A percentile compares a stretch with the other conserved stretches of the same genome.
Evolutionary conservation across 2,888 invertebrate species (phyloP).

Genomic region (Blomia tropicalis): DNA sequence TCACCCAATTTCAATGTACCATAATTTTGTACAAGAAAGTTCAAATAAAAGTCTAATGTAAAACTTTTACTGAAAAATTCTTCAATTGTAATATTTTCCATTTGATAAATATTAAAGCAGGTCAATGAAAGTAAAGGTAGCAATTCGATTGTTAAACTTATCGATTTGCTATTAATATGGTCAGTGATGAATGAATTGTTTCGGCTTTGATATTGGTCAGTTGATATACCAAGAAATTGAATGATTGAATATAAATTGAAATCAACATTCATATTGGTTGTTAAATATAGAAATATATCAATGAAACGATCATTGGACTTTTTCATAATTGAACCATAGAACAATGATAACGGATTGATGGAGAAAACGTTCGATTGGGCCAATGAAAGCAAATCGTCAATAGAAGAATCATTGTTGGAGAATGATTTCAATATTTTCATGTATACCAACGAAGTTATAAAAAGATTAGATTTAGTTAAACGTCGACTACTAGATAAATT

Average conservation of each 20-base stretch:
- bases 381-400: background rate
- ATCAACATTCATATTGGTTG: background rate
- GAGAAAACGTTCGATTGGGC: background rate
- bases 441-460: background rate
- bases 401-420: background rate
- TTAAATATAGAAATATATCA: background rate
- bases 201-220: background rate
- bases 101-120: constrained; percentile 1
- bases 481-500: background rate
- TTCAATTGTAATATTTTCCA: background rate
- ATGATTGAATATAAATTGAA: background rate
- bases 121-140: constrained; percentile 3
- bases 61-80: background rate
- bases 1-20: background rate
- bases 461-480: background rate
- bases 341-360: background rate
- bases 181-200: background rate
- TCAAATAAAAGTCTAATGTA: background rate
- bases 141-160: background rate
- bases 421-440: background rate
- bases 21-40: background rate
- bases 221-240: background rate
- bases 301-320: background rate
- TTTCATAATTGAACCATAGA: background rate
- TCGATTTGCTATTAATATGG: background rate